phyloP scores from a whole-genome alignment of 1,140 invertebrate species.

The Drosophila guanche region DNA sequence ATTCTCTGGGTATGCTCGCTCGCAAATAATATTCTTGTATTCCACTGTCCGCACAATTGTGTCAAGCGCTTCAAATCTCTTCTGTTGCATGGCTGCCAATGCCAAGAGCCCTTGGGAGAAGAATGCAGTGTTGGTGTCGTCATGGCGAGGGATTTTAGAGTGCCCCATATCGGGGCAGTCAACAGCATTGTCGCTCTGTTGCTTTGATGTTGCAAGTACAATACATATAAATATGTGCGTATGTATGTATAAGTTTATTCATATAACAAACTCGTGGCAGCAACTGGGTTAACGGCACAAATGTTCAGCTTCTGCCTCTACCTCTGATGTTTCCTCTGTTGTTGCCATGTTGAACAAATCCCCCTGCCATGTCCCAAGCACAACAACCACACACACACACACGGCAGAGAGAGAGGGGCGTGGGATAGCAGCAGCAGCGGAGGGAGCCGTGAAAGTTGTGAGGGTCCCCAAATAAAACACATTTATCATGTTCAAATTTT shows the following conservation, averaged over 20 bases:
- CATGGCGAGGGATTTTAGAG: slow-evolving; percentile 12
- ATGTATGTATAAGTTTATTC: too few relatives aligned
- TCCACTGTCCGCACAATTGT: slow-evolving; percentile 56
- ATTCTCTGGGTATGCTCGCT: too few relatives aligned
- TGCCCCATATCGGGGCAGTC: slow-evolving; percentile 49
- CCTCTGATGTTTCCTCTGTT: slow-evolving; percentile 9
- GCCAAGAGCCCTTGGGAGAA: slow-evolving; percentile 7
- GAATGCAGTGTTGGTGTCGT: not conserved
- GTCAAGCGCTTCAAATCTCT: slow-evolving; percentile 74
- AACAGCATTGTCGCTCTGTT: slow-evolving; percentile 37
- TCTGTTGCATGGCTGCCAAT: slow-evolving; percentile 44
- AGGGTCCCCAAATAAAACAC: slow-evolving; percentile 33
- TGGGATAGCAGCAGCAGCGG: too few relatives aligned
- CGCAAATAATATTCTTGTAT: slow-evolving; percentile 29
- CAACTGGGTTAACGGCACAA: slow-evolving; percentile 79
- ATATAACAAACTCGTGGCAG: slow-evolving; percentile 42
- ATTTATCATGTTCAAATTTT: slow-evolving; percentile 62
- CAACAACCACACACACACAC: slow-evolving; percentile 48
- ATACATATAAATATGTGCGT: too few relatives aligned
- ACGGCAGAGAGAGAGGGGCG: slow-evolving; percentile 31
- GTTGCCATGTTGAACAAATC: slow-evolving; percentile 50
- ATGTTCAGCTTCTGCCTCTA: slow-evolving; percentile 14
- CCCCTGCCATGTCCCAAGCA: slow-evolving; percentile 37
- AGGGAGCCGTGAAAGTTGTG: slow-evolving; percentile 17
- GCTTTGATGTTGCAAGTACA: slow-evolving; percentile 71